Conservation (phyloP, 2,113 vertebrate species). For the Setophaga petechia region DNA sequence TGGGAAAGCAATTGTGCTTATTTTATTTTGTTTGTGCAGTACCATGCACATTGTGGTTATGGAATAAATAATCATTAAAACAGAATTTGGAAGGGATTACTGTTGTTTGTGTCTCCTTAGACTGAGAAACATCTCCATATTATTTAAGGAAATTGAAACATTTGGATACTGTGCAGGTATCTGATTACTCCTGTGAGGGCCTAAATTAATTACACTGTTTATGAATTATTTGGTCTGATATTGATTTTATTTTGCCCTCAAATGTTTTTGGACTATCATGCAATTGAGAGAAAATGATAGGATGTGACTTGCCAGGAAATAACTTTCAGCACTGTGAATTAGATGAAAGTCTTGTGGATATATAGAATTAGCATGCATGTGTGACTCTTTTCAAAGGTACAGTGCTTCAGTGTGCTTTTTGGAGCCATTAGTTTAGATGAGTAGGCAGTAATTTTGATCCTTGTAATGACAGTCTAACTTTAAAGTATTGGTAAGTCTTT, state of each 20-base stretch:
- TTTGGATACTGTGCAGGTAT: neutral
- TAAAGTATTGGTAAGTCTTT: neutral
- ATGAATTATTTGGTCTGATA: neutral
- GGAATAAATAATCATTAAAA: constrained; percentile 15
- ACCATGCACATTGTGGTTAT: neutral
- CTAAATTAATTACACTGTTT: neutral
- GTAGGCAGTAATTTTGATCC: neutral
- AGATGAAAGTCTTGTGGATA: neutral
- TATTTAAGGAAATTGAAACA: neutral
- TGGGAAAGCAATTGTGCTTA: neutral
- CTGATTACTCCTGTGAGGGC: neutral
- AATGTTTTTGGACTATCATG: neutral
- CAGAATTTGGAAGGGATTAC: neutral
- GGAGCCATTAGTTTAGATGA: neutral
- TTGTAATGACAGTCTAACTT: neutral
- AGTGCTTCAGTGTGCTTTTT: neutral
- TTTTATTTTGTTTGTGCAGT: neutral
- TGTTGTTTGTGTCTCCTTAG: neutral
- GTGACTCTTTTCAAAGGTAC: neutral
- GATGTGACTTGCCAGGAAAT: constrained; percentile 4
- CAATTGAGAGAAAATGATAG: neutral
- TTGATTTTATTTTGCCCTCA: neutral
- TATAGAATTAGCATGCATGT: neutral
- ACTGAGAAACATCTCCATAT: neutral
- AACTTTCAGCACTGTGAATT: neutral